Conservation (phyloP, 2,888 invertebrate genomes). For the Ochropleura plecta region DNA sequence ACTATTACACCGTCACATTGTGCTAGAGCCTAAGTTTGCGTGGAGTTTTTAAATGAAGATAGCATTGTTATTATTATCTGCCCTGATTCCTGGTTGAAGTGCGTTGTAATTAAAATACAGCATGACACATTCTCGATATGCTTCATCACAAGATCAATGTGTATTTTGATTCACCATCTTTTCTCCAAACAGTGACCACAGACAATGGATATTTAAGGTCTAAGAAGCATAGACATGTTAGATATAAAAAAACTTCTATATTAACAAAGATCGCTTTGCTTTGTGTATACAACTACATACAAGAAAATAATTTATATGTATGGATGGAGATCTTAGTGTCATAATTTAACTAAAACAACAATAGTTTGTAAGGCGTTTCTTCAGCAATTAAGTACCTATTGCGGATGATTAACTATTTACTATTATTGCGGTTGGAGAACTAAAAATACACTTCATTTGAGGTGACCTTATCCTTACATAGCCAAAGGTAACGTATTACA, state of each 20-base stretch:
- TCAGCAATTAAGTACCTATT: neutral
- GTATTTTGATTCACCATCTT: neutral
- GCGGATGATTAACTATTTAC: constrained; percentile 8
- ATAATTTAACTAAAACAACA: constrained; percentile 9
- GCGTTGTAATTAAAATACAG: neutral
- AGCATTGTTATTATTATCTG: neutral
- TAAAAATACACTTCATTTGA: constrained; percentile 14
- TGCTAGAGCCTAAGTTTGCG: neutral
- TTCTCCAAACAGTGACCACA: neutral
- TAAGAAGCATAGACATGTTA: neutral
- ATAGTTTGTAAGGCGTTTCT: neutral
- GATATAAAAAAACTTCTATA: constrained; percentile 11
- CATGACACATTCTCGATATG: neutral
- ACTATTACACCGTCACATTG: no score
- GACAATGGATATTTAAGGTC: constrained; percentile 9
- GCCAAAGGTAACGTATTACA: neutral
- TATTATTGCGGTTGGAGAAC: constrained; percentile 20
- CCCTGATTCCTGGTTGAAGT: neutral
- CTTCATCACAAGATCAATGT: neutral
- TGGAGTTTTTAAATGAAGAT: constrained; percentile 3
- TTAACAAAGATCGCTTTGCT: neutral
- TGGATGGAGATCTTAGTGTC: neutral
- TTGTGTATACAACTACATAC: no score
- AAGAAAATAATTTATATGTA: neutral
- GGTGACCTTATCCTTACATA: neutral